A percentile compares a stretch with the other conserved stretches of the same genome.
These are phyloP conservation scores for Diachasmimorpha longicaudata DNA, from an alignment of 1,140 invertebrate genomes.

Conservation along the genomic window DNA sequence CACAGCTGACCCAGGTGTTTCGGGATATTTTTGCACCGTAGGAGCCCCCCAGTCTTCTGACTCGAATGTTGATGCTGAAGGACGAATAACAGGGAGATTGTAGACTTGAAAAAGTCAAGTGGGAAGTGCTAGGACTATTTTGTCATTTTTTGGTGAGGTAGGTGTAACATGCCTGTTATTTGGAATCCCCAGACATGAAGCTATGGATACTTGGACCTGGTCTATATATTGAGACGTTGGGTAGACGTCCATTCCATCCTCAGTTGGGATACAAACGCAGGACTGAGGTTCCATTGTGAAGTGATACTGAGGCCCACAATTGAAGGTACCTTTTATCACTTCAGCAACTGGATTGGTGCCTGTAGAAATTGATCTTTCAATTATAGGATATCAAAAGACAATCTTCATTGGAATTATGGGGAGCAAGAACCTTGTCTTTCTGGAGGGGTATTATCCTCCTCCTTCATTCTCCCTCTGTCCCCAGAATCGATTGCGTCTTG, in stretches of 20 bases:
- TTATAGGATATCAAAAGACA: too few species aligned
- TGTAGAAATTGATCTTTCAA: constrained; percentile 13
- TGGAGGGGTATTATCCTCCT: constrained; percentile 45
- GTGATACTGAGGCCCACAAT: constrained; percentile 66
- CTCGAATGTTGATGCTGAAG: constrained; percentile 69
- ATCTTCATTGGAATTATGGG: too few species aligned
- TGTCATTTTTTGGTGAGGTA: too few species aligned
- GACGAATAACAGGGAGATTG: not conserved
- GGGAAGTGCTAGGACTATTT: too few species aligned
- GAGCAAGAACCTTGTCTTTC: constrained; percentile 58
- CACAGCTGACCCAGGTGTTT: constrained; percentile 62
- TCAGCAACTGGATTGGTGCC: constrained; percentile 54
- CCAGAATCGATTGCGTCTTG: constrained; percentile 66
- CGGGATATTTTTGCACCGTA: constrained; percentile 75
- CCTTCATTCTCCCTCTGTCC: constrained; percentile 48
- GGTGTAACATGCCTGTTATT: constrained; percentile 63
- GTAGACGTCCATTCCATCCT: constrained; percentile 73
- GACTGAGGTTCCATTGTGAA: constrained; percentile 74
- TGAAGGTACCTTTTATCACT: constrained; percentile 63
- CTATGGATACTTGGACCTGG: constrained; percentile 66
- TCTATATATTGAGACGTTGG: constrained; percentile 73
- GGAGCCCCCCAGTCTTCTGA: constrained; percentile 73
- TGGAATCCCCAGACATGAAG: constrained; percentile 63
- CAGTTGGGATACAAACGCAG: constrained; percentile 68
- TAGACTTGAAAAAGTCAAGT: too few species aligned